Evolutionary conservation across 1,140 invertebrate genomes (phyloP), one percentile per base, ranked within the genome.

Genomic region (Aphelenchoides avenae): DNA sequence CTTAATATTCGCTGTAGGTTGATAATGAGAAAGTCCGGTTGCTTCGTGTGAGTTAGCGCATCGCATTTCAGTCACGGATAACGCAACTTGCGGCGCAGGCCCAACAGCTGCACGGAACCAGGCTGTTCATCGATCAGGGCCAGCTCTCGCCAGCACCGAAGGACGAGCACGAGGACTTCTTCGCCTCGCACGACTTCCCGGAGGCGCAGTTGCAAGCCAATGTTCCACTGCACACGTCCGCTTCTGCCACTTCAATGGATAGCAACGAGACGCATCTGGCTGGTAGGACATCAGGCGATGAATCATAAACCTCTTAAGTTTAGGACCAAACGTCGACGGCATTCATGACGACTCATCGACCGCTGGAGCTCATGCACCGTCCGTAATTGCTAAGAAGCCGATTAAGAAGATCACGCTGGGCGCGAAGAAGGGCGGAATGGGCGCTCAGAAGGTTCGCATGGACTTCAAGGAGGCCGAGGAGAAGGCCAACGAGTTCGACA

Each of bases 391-490:
- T n/a, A 72, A 75, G 55, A 72, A 75, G 47, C 71, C 70, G 9
- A 52, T 71, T 4, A 75, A 75, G 41, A 75, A 75, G 40, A 52
- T 77, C 24, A 61, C 61, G 26, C 33, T 58, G 24, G 73, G 71
- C 9, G 61, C 83, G 0, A 93, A 91, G 73, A 92, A 89, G 78
- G 84, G 77, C 37, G 88, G 90, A 1, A 78, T 97, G n/a, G 93
- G 93, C 51, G 94, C 92, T n/a, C 91, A 91, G 51, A 89, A 89
- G 79, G 88, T 96, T 5, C 89, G 79, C 49, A 76, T 82, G 11
- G 91, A 97, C 79, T 98, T 98, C 79, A 87, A 87, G n/a, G 91
- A 94, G 71, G 85, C 97, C 40, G 93, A 97, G 80, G 85, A 85
- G 68, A 86, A 89, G 73, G 89, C 89, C 6, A 51, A 66, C 27